Conservation (phyloP, 2,113 vertebrate genomes). For the Pseudorectes ferrugineus region DNA sequence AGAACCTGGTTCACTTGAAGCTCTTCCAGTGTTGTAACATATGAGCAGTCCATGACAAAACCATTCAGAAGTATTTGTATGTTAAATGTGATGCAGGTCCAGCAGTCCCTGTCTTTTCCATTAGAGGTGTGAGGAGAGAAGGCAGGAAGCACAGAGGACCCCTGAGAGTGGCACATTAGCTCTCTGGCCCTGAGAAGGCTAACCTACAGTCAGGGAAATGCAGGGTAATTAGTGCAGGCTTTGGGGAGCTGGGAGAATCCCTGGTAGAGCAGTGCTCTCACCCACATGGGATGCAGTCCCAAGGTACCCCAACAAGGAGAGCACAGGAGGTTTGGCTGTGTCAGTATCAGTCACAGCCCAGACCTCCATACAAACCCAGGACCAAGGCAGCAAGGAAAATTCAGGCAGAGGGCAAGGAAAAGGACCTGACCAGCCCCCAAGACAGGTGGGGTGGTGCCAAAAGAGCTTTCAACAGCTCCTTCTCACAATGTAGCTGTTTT, state of each 20-base stretch:
- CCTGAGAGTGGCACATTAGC: neutral
- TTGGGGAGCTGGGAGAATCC: neutral
- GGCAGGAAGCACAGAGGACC: neutral
- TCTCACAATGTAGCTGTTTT: neutral
- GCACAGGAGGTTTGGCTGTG: neutral
- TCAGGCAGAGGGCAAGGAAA: neutral
- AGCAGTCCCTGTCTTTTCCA: neutral
- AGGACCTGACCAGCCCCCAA: neutral
- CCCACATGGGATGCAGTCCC: fast-evolving
- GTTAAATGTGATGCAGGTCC: neutral
- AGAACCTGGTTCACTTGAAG: neutral
- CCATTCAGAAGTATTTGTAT: neutral
- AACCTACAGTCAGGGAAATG: neutral
- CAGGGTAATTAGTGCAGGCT: neutral
- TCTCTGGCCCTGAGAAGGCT: neutral
- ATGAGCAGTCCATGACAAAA: neutral
- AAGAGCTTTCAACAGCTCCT: neutral
- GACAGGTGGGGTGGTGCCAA: fast-evolving
- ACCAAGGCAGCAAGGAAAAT: neutral
- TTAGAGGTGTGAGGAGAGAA: neutral
- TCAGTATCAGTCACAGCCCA: neutral
- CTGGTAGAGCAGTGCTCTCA: neutral
- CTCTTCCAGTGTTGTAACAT: neutral
- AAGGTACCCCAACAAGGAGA: neutral
- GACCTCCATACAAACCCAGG: neutral